Conservation (phyloP, 2,113 vertebrate species). For the Tichodroma muraria region DNA sequence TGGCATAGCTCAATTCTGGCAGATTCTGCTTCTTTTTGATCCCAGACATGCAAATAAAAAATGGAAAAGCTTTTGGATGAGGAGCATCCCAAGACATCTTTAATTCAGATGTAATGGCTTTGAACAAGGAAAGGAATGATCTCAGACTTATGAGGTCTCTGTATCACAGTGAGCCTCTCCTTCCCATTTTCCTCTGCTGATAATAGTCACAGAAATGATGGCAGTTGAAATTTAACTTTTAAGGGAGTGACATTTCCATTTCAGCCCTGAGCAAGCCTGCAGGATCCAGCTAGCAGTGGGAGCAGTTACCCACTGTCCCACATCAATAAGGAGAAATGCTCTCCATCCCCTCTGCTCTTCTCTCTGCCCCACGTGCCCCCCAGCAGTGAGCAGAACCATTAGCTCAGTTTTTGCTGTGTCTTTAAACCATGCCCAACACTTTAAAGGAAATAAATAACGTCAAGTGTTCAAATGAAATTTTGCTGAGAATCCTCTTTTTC, state of each 20-base stretch:
- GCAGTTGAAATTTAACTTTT: not conserved
- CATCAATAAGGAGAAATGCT: not conserved
- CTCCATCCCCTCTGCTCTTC: not conserved
- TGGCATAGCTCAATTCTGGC: not conserved
- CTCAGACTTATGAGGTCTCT: not conserved
- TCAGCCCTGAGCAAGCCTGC: not conserved
- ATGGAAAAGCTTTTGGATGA: not conserved
- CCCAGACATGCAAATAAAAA: not conserved
- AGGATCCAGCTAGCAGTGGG: not conserved
- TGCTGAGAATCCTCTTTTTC: not conserved
- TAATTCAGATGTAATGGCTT: not conserved
- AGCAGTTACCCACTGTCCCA: not conserved
- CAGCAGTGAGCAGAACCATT: not conserved
- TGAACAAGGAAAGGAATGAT: not conserved
- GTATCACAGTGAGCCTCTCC: not conserved
- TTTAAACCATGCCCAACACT: not conserved
- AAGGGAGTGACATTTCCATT: not conserved
- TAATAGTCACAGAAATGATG: not conserved
- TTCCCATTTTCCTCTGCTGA: not conserved
- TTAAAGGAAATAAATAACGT: conserved; percentile 10
- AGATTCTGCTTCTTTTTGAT: not conserved
- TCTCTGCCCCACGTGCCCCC: not conserved
- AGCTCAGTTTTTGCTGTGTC: not conserved
- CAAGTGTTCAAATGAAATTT: conserved; percentile 1
- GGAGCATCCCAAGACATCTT: not conserved